Evolutionary conservation across 92 coral and sea anemone species (phyloP).

Genomic region (Siderastrea siderea): DNA sequence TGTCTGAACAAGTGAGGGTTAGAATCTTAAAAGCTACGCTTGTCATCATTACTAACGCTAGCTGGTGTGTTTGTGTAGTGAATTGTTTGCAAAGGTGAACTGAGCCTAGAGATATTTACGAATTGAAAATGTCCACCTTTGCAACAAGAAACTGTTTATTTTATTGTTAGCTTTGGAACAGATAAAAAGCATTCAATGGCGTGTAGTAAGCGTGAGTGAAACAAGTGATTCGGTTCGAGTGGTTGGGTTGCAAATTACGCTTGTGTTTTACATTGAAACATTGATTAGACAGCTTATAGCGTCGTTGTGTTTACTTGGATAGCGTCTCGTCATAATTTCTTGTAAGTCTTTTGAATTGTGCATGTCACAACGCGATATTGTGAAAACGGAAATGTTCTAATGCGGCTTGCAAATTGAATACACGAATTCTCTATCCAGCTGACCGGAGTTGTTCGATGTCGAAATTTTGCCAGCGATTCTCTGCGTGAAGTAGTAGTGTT

Average conservation of each 20-base stretch:
- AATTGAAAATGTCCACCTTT: slow-evolving; percentile 13
- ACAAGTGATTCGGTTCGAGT: neutral
- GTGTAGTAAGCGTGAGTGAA: neutral
- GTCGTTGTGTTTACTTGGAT: neutral
- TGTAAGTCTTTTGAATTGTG: neutral
- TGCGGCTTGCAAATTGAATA: slow-evolving; percentile 17
- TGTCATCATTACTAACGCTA: neutral
- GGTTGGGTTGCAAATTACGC: slow-evolving; percentile 15
- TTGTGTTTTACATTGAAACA: slow-evolving; percentile 26
- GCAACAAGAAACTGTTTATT: neutral
- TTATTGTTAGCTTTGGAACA: neutral
- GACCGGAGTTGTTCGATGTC: neutral
- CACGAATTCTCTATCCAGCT: slow-evolving; percentile 11
- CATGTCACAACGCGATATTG: slow-evolving; percentile 23
- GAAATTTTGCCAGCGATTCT: neutral
- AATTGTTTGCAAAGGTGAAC: slow-evolving; percentile 33
- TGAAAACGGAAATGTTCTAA: slow-evolving; percentile 2
- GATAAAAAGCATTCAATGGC: neutral
- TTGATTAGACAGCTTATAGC: slow-evolving; percentile 14
- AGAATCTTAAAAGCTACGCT: neutral
- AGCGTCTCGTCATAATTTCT: slow-evolving; percentile 13
- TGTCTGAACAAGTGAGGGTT: slow-evolving; percentile 83
- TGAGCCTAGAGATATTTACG: neutral
- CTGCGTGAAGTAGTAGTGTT: neutral
- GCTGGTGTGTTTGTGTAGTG: slow-evolving; percentile 13